phyloP scores from a whole-genome alignment of 2,888 invertebrate species.

The Polyommatus icarus region DNA sequence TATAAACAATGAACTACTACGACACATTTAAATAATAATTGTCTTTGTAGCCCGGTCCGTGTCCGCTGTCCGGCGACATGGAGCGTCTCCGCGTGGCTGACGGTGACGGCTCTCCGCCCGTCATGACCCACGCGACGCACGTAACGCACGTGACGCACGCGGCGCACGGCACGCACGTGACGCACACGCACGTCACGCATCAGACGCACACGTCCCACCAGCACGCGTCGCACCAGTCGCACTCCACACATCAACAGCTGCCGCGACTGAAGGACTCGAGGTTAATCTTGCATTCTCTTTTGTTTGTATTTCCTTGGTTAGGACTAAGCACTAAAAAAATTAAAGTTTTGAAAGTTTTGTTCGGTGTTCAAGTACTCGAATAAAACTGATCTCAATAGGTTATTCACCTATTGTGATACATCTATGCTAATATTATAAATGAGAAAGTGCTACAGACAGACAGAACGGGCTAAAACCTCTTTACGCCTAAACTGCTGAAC shows the following conservation, averaged over 20 bases:
- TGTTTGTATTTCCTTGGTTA: too few species aligned
- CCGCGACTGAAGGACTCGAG: conserved; percentile 64
- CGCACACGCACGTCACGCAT: conserved; percentile 47
- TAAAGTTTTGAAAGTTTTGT: too few species aligned
- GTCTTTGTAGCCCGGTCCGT: conserved; percentile 43
- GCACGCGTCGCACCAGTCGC: conserved; percentile 48
- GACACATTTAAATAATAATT: too few species aligned
- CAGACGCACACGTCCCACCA: conserved; percentile 36
- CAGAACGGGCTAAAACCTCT: too few species aligned
- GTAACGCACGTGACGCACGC: conserved; percentile 38
- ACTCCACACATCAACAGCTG: conserved; percentile 48
- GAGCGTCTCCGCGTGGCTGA: conserved; percentile 63
- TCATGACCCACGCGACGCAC: conserved; percentile 42
- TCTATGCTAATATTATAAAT: too few species aligned
- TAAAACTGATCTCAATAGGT: too few species aligned
- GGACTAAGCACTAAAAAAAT: too few species aligned
- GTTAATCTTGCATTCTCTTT: conserved; percentile 43
- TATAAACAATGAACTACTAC: too few species aligned
- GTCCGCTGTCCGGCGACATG: conserved; percentile 58
- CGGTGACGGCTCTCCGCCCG: conserved; percentile 55
- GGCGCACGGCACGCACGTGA: conserved; percentile 44
- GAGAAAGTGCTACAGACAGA: too few species aligned
- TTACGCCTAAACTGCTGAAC: too few species aligned
- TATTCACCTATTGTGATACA: too few species aligned
- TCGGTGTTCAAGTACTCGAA: too few species aligned